These are phyloP conservation scores for Metopia argyrocephala DNA, from an alignment of 2,888 invertebrate genomes.

Conservation along the genomic window DNA sequence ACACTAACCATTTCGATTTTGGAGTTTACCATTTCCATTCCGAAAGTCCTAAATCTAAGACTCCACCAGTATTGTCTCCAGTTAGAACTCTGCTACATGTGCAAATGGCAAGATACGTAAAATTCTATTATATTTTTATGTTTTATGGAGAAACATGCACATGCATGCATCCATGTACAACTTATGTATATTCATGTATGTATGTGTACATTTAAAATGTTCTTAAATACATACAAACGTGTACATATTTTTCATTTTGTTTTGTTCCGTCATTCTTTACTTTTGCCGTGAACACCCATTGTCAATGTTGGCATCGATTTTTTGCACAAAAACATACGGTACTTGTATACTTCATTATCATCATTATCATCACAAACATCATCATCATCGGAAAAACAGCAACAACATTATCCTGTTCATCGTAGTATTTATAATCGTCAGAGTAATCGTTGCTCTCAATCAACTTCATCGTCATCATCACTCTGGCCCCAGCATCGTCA, in stretches of 20 bases:
- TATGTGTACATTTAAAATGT: neutral
- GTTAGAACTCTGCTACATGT: too few relatives aligned
- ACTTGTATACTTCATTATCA: constrained; percentile 53
- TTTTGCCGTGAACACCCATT: constrained; percentile 66
- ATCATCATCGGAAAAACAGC: neutral
- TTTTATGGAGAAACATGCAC: neutral
- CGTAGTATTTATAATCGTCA: constrained; percentile 1
- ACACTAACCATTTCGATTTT: too few relatives aligned
- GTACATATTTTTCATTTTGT: constrained; percentile 48
- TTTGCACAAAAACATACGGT: constrained; percentile 63
- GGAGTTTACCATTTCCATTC: too few relatives aligned
- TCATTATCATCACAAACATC: neutral
- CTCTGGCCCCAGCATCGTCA: neutral
- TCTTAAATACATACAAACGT: neutral
- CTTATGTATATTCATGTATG: neutral
- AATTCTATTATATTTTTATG: constrained; percentile 18
- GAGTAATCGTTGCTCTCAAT: constrained; percentile 18
- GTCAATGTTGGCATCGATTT: constrained; percentile 68
- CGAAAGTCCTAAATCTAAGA: too few relatives aligned
- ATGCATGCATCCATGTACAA: neutral
- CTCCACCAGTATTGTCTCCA: too few relatives aligned
- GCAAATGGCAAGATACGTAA: too few relatives aligned
- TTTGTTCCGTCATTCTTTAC: constrained; percentile 53
- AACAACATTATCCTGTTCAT: constrained; percentile 11
- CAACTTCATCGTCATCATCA: constrained; percentile 18